Evolutionary conservation across 2,113 vertebrate species (phyloP).

Genomic region (Neogale vison): DNA sequence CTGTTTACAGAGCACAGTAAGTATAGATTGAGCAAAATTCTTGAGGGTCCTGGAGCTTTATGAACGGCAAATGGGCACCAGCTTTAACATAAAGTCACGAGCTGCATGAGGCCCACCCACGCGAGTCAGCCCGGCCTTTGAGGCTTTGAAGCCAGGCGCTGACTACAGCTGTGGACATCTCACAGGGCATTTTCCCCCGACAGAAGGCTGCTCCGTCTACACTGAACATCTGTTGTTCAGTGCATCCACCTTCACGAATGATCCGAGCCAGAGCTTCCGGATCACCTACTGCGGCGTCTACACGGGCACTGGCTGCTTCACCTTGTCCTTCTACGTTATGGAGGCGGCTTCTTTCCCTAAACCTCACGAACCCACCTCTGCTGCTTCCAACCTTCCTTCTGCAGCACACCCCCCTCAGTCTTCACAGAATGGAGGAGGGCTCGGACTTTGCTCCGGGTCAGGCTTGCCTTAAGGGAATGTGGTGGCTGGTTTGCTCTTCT

Average conservation of each 20-base stretch:
- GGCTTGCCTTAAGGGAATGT: not conserved
- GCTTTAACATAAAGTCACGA: not conserved
- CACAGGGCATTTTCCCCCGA: too few species aligned
- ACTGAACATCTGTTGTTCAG: not conserved
- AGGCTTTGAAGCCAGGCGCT: not conserved
- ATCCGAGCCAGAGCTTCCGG: not conserved
- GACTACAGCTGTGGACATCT: too few species aligned
- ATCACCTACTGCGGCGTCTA: not conserved
- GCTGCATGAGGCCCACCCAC: not conserved
- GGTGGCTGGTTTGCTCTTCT: not conserved
- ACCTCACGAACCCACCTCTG: not conserved
- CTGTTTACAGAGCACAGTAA: not conserved
- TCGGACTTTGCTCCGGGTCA: not conserved
- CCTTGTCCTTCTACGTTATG: not conserved
- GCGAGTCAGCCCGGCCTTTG: not conserved
- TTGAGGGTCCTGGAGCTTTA: not conserved
- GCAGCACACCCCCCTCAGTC: not conserved
- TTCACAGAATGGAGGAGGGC: not conserved
- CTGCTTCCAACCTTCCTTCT: not conserved
- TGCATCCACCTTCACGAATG: not conserved
- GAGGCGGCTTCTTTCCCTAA: not conserved
- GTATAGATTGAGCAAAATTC: not conserved
- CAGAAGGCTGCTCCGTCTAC: too few species aligned
- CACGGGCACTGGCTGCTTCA: not conserved
- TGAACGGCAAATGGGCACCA: not conserved